These are phyloP conservation scores for Crocuta crocuta DNA, from an alignment of 2,113 vertebrate genomes.

Conservation along the genomic window DNA sequence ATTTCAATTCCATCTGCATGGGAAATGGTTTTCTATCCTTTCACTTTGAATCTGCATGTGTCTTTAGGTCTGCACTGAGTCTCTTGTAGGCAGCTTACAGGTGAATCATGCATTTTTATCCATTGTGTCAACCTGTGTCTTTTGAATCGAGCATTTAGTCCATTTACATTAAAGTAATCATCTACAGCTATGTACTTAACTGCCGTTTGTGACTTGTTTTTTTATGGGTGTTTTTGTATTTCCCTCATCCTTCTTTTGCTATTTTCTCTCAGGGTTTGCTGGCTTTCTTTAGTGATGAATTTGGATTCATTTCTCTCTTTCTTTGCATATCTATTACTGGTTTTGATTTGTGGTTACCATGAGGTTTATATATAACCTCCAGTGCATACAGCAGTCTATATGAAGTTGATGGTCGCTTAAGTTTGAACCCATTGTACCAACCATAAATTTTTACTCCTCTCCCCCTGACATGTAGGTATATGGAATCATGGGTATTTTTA, in stretches of 20 bases:
- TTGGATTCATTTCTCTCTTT: neutral
- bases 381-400: neutral
- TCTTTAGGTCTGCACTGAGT: neutral
- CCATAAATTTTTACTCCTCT: neutral
- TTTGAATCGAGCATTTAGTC: neutral
- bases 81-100: neutral
- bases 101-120: neutral
- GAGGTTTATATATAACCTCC: neutral
- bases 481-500: neutral
- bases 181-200: neutral
- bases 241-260: neutral
- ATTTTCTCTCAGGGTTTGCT: neutral
- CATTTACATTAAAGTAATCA: neutral
- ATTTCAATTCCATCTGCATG: neutral
- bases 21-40: neutral
- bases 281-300: neutral
- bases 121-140: neutral
- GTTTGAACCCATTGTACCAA: neutral
- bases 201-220: neutral
- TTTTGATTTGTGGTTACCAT: neutral
- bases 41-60: neutral
- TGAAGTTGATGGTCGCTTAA: too few relatives aligned
- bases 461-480: neutral
- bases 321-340: neutral
- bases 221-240: neutral